Base-by-base conservation (phyloP, 2,888 invertebrate genomes). In the Atethmia centrago region DNA sequence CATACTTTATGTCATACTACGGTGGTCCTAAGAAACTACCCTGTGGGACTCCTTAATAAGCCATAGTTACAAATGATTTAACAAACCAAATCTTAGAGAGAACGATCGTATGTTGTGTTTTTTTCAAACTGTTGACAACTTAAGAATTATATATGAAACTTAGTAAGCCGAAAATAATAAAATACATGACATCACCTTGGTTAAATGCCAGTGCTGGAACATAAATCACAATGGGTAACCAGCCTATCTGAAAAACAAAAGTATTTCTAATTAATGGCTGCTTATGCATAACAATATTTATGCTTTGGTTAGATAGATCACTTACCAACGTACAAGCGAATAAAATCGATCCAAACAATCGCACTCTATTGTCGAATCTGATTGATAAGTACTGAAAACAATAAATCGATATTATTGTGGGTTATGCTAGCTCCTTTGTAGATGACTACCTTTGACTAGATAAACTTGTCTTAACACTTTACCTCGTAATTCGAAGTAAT, bases 401-500 rank as follows among this genome's bases (percentile, higher is more conserved):
- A 80, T 58, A 71, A 59, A 59, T 56, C 8, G 12, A 49, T 10
- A 42, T 70, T 70, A 70, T 21, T 55, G 19, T 47, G 14, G 31
- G 31, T 40, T n/a, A 12, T 19, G n/a, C n/a, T 47, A 63, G 28
- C 3, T 5, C 12, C 1, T 51, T 25, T 12, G 3, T 25, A 40
- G 0, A 45, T 55, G 45, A 14, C 21, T 74, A n/a, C 3, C 12
- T 47, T 47, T 56, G 2, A 36, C 19, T 49, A 14, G 9, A 16
- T 21, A 16, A 31, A 45, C 31, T 31, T 10, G 5, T 25, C 1
- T 21, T 42, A 9, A 21, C 12, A 9, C 12, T 83, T 92, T 93
- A 97, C 98, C 97, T 98, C 98, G 90, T 98, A 98, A 77, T 98
- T 98, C 36, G 98, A 98, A 53, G 98, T 98, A 40, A 98, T 96